phyloP scores from a whole-genome alignment of 2,888 invertebrate genomes.

The Rotaria macrura region DNA sequence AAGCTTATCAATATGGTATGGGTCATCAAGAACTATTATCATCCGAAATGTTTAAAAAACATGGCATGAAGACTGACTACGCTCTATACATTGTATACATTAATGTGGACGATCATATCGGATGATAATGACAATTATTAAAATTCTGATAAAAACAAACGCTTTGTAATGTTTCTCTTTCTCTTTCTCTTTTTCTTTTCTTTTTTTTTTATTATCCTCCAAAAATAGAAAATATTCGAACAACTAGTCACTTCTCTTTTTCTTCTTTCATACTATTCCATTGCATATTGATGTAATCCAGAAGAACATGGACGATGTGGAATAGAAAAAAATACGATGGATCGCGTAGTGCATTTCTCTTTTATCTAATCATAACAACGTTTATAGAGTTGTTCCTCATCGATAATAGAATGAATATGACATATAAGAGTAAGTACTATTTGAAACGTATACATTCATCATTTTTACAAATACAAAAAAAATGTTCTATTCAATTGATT shows the following conservation, averaged over 20 bases:
- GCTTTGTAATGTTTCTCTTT: not conserved
- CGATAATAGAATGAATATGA: not conserved
- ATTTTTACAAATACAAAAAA: not conserved
- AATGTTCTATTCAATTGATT: not conserved
- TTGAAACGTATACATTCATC: not conserved
- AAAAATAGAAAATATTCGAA: not conserved
- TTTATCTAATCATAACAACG: not conserved
- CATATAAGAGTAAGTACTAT: not conserved
- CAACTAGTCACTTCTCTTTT: not conserved
- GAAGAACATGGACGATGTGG: not conserved
- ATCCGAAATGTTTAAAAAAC: too few relatives aligned
- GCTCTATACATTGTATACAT: too few relatives aligned
- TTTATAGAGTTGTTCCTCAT: not conserved
- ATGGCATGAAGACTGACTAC: too few relatives aligned
- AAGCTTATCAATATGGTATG: too few relatives aligned
- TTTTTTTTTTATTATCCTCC: too few relatives aligned
- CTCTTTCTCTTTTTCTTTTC: too few relatives aligned
- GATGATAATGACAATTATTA: too few relatives aligned
- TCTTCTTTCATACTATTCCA: not conserved
- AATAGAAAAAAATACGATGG: not conserved
- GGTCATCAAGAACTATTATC: too few relatives aligned
- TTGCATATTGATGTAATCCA: not conserved
- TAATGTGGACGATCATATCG: too few relatives aligned
- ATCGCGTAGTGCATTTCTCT: not conserved
- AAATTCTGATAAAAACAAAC: too few relatives aligned